Evolutionary conservation across 2,797 vertebrate species (phyloP), one percentile per base, ranked within the genome.

Genomic region (Percopsis omiscomaycus): DNA sequence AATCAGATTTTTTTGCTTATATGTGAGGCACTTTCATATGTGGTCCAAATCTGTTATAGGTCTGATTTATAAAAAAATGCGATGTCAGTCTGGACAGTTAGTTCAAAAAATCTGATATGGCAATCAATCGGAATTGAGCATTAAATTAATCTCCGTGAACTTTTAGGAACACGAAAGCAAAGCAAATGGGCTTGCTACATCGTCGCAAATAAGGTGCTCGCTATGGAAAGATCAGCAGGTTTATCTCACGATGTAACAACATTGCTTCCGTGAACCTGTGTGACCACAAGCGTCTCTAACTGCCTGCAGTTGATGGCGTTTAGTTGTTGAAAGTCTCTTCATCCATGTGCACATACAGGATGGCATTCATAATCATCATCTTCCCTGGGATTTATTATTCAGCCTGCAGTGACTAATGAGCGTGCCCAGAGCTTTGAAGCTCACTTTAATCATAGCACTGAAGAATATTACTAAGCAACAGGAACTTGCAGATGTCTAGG

Each of bases 381-480:
- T 90, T 91, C 51, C 50, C 61, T 85, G 91, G 88, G 89, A 87
- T 90, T 93, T 80, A 90, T 93, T 93, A 91, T 92, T 82, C 89
- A 86, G 81, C 87, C 92, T 80, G 80, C 78, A 73, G 65, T 83
- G 85, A 84, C 86, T 93, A 92, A 91, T 91, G 88, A 89, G 86
- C 51, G 61, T 79, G 81, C 88, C 84, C 82, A 78, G 89, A 89
- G 91, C 92, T 93, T 93, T 93, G 92, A 93, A 92, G 89, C 89
- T 92, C 83, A 86, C 82, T 83, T 85, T 92, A 84, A 92, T 92
- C 91, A 92, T 71, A 66, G 74, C 86, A 61, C 92, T 89, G 88
- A 81, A 80, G 85, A 84, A 58, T 65, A 91, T 92, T 92, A 89
- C 94, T 89, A 94, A 92, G 92, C 90, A 94, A 91, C 90, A 85